Conservation (phyloP, 2,888 invertebrate genomes). For the Phorcus lineatus region DNA sequence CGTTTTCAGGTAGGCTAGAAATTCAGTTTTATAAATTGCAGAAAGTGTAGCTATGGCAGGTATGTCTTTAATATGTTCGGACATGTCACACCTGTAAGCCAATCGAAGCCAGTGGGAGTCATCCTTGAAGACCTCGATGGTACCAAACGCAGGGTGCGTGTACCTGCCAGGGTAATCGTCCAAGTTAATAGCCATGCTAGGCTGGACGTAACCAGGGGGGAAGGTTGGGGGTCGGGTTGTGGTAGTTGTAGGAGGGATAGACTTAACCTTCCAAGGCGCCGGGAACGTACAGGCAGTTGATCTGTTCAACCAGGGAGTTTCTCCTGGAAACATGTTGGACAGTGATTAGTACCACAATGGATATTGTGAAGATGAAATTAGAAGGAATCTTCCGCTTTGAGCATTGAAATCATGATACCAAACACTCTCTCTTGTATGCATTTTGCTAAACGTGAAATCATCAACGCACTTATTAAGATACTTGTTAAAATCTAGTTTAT, state of each 20-base stretch:
- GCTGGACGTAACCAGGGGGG: not conserved
- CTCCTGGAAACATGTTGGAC: not conserved
- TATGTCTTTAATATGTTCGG: too few relatives aligned
- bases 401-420: too few relatives aligned
- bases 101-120: not conserved
- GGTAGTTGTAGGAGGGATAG: not conserved
- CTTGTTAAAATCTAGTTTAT: too few relatives aligned
- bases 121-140: conserved; percentile 6
- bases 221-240: not conserved
- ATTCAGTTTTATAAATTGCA: too few relatives aligned
- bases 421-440: too few relatives aligned
- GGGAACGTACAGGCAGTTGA: conserved; percentile 24
- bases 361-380: too few relatives aligned
- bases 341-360: too few relatives aligned
- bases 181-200: not conserved
- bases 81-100: not conserved
- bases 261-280: conserved; percentile 1
- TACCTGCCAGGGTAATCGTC: conserved; percentile 17
- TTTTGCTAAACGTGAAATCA: too few relatives aligned
- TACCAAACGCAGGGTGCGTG: conserved; percentile 22
- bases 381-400: too few relatives aligned
- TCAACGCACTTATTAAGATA: too few relatives aligned
- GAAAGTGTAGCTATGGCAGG: too few relatives aligned
- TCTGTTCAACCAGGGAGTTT: conserved; percentile 17
- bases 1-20: too few relatives aligned